Percentiles rank a stretch among this genome's conserved stretches.
Evolutionary conservation across 2,888 invertebrate species (phyloP).

Genomic region (Pollenia amentaria): DNA sequence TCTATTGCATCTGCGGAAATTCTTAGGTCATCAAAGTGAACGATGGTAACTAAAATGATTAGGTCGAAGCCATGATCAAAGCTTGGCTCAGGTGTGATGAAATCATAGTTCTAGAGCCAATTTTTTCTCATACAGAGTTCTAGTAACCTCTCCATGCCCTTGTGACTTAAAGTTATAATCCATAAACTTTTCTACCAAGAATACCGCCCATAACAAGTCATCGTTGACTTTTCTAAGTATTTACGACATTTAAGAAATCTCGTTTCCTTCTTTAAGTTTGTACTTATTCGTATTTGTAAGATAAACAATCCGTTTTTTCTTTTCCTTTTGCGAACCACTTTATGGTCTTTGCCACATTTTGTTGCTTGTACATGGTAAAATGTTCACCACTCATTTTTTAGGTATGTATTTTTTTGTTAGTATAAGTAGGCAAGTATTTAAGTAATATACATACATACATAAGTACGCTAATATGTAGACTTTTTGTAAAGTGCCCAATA

Average conservation of each 20-base stretch:
- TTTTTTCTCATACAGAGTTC: too few relatives aligned
- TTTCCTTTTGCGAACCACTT: background rate
- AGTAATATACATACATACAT: background rate
- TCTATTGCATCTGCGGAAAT: too few relatives aligned
- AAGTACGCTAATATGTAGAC: background rate
- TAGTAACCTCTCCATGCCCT: too few relatives aligned
- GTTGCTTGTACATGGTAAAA: background rate
- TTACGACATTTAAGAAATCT: background rate
- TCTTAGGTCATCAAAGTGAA: too few relatives aligned
- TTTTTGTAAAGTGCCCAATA: conserved; percentile 38
- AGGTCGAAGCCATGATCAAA: too few relatives aligned
- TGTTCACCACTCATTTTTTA: background rate
- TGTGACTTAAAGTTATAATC: too few relatives aligned
- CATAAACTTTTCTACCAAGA: background rate
- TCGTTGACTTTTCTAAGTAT: background rate
- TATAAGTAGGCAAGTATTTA: background rate
- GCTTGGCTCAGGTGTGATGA: too few relatives aligned
- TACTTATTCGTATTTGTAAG: conserved; percentile 12
- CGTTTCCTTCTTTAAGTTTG: background rate
- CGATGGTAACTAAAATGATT: too few relatives aligned
- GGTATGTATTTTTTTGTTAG: background rate
- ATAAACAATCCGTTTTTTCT: conserved; percentile 31
- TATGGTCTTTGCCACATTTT: conserved; percentile 31
- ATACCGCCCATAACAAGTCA: background rate
- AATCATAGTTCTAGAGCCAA: too few relatives aligned